A percentile compares a stretch with the other conserved stretches of the same genome.
Evolutionary conservation across 2,888 invertebrate species (phyloP).

Genomic region (Eulithis testata): DNA sequence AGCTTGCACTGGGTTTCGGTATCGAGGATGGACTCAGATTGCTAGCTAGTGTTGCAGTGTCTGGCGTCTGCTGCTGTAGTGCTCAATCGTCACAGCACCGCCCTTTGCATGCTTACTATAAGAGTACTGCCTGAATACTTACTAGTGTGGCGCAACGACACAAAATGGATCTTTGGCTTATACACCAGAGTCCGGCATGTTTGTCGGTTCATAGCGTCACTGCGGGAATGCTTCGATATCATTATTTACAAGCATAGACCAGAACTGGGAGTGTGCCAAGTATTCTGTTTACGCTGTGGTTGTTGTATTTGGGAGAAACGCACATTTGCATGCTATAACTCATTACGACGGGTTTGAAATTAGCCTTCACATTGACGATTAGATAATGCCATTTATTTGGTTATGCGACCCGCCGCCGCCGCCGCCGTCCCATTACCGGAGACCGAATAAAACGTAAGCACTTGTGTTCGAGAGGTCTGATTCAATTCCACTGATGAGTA

Average conservation of each 20-base stretch:
- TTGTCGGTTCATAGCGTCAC: no score
- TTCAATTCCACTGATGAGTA: conserved; percentile 13
- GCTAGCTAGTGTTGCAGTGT: no score
- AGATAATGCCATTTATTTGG: conserved; percentile 30
- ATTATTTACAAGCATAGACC: background rate
- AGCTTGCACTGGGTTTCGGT: no score
- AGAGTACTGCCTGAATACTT: no score
- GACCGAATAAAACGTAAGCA: conserved; percentile 18
- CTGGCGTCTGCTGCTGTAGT: no score
- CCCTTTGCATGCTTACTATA: no score
- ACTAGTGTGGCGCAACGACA: no score
- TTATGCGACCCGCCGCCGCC: conserved; percentile 14
- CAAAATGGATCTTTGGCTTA: no score
- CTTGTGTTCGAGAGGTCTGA: conserved; percentile 18
- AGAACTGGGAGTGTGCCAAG: background rate
- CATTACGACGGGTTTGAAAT: conserved; percentile 37
- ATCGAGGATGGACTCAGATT: no score
- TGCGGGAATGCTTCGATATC: background rate
- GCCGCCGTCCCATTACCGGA: background rate
- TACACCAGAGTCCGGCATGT: no score
- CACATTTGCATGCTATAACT: conserved; percentile 45
- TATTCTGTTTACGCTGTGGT: background rate
- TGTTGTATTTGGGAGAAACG: conserved; percentile 9
- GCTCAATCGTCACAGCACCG: no score
- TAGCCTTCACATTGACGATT: conserved; percentile 34